Evolutionary conservation across 2,113 vertebrate genomes (phyloP).

Genomic region (Procapra przewalskii): DNA sequence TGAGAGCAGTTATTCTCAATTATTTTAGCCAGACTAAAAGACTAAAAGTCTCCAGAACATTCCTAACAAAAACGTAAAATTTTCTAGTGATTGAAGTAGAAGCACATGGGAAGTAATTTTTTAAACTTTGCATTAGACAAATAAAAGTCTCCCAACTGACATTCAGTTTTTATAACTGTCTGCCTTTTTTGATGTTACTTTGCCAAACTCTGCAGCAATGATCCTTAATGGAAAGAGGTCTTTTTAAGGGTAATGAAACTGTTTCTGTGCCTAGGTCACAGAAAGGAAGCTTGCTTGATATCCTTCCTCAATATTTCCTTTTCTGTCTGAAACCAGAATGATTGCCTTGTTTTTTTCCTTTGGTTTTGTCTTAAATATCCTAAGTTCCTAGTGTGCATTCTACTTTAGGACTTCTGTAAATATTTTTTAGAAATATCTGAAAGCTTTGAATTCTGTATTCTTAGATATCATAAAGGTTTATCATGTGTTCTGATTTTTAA

Average conservation of each 20-base stretch:
- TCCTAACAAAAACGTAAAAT: neutral
- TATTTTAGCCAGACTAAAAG: conserved; percentile 21
- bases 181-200: neutral
- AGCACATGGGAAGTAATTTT: neutral
- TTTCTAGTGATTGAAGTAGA: neutral
- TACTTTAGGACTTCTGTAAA: conserved; percentile 70
- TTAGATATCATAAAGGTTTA: conserved; percentile 52
- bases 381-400: conserved; percentile 69
- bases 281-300: neutral
- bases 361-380: neutral
- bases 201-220: neutral
- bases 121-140: neutral
- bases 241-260: neutral
- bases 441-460: conserved; percentile 61
- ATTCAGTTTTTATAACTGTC: neutral
- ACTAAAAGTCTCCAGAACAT: conserved; percentile 18
- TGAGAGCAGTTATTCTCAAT: neutral
- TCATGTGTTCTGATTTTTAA: conserved; percentile 68
- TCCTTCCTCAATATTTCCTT: neutral
- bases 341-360: neutral
- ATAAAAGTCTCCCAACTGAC: neutral
- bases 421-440: conserved; percentile 68
- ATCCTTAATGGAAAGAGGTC: neutral
- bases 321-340: neutral
- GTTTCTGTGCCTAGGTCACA: neutral